Base-by-base conservation (phyloP, 2,888 invertebrate species). In the Drosophila anomalipes region DNA sequence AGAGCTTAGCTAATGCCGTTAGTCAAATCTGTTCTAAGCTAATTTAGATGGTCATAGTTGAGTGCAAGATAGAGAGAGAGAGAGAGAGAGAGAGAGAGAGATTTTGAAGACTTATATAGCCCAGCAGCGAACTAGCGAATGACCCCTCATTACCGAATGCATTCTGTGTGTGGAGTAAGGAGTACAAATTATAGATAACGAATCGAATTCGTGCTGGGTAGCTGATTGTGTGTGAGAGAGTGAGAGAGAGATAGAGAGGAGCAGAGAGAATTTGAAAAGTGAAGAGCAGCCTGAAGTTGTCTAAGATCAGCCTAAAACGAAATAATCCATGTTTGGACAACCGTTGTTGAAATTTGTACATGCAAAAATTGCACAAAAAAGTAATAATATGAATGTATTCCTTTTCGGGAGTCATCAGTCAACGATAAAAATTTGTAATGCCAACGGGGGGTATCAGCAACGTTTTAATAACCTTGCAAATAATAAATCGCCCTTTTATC, bases 381-480 rank as follows among this genome's bases (percentile, higher is more conserved):
- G 10, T n/a, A n/a, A 41, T 41, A 41, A 41, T 22, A 22, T 19
- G 7, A 22, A 14, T 22, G 22, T 14, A 14, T 47, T 7, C 6
- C 22, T 22, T 44, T 22, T 47, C 14, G 47, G 4, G 7, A 47
- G 14, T 22, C 14, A 22, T 14, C 14, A 47, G 22, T 47, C 47
- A 16, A 26, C 14, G 7, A 47, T 7, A 16, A 22, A 26, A 22
- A 35, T 26, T 14, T n/a, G 19, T 12, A n/a, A 30, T 41, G 14
- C 30, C 4, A n/a, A 16, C 30, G 9, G 16, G 7, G n/a, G 16
- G 16, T 41, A 41, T 41, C 16, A 32, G 39, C 57, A 14, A 10
- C 35, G 12, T 30, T 57, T 39, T n/a, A n/a, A 41, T 16, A 39
- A 57, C 57, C 28, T 37, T 56, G 28, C 37, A n/a, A n/a, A 37